phyloP scores from a whole-genome alignment of 2,797 vertebrate species.

The Octomys mimax region DNA sequence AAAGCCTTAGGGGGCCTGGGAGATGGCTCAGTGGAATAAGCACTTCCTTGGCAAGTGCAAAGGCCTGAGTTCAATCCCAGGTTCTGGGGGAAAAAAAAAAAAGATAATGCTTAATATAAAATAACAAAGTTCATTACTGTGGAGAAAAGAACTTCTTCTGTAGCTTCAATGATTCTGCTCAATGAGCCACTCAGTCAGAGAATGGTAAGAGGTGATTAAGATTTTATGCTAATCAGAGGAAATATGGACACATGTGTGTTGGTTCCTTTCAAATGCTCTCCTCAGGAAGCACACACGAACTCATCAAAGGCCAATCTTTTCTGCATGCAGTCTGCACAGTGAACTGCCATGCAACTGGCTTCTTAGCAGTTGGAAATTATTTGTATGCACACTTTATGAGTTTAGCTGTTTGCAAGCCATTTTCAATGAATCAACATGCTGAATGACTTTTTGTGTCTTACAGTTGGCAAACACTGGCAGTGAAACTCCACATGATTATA shows the following conservation, averaged over 20 bases:
- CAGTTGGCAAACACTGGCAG: slow-evolving; percentile 72
- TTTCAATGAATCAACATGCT: slow-evolving; percentile 42
- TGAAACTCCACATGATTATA: slow-evolving; percentile 76
- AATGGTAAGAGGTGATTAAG: slow-evolving; percentile 17
- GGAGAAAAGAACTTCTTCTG: not conserved
- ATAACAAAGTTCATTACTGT: not conserved
- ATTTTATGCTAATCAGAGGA: slow-evolving; percentile 51
- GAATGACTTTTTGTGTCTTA: slow-evolving; percentile 41
- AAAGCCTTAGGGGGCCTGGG: too few species aligned
- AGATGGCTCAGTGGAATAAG: too few species aligned
- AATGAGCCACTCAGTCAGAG: not conserved
- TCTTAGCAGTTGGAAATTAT: slow-evolving; percentile 61
- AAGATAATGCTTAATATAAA: not conserved
- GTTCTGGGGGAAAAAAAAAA: too few species aligned
- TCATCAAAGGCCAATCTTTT: slow-evolving; percentile 3
- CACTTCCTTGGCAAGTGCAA: too few species aligned
- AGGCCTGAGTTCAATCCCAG: too few species aligned
- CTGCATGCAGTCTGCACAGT: slow-evolving; percentile 21
- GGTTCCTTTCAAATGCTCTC: not conserved
- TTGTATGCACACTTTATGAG: slow-evolving; percentile 36
- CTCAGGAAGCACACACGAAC: not conserved
- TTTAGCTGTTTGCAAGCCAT: slow-evolving; percentile 72
- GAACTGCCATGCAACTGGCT: slow-evolving; percentile 55
- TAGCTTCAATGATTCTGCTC: not conserved
- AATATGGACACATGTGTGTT: not conserved